Evolutionary conservation across 2,797 vertebrate genomes (phyloP), one percentile per base, ranked within the genome.

Genomic region (Dermochelys coriacea): DNA sequence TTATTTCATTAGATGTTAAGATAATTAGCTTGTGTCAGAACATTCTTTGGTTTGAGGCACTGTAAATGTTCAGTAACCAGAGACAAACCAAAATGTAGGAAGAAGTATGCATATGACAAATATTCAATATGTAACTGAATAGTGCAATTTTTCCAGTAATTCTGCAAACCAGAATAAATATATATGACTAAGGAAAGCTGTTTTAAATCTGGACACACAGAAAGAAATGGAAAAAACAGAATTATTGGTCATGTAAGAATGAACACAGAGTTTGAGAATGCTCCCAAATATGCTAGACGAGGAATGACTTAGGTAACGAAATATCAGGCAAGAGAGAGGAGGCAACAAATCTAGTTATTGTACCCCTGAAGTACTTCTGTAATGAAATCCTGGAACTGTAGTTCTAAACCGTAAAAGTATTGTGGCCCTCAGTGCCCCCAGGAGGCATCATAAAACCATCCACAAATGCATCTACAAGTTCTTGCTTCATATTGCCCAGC

Each of bases 171-270:
- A 25, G 34, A 84, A 51, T 5, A 51, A 84, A 31, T 4, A 11
- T 4, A 8, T 0, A 0, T 9, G 9, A 1, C 1, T 27, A 0
- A 34, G 0, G 4, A 31, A n/a, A 14, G 1, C 1, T 1, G 11
- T 14, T 23, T 21, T 34, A 8, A 51, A 29, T 18, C 59, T 34
- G 34, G 34, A 11, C n/a, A 0, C 3, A 1, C 16, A 50, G 12
- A 1, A 21, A 55, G 25, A 19, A 37, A 5, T 0, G 5, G 85
- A 31, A 47, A 37, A 47, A 37, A 1, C 8, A 41, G 8, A 75
- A 47, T 78, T 77, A 29, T 78, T 18, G 11, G 51, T 4, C 31
- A 18, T 11, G 2, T 27, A 49, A 52, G 31, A 85, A 68, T 3
- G 27, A 14, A 10, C 27, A 14, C 11, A 4, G 41, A 8, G 0